Conservation (phyloP, 2,888 invertebrate genomes). For the Ypsolopha sequella region DNA sequence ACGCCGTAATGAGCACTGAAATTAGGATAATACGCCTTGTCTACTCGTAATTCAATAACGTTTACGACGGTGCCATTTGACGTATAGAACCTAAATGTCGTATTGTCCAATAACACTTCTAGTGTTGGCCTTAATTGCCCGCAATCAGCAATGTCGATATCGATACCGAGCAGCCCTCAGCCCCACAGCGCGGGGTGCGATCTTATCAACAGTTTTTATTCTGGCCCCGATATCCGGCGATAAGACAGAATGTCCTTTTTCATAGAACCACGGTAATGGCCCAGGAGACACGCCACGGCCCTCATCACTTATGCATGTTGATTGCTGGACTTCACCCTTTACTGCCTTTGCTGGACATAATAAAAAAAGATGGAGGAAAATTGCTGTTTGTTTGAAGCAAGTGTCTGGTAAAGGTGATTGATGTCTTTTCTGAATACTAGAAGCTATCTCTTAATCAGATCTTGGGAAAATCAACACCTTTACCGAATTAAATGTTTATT, state of each 20-base stretch:
- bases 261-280: slow-evolving; percentile 66
- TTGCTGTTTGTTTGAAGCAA: not conserved
- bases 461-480: too few species aligned
- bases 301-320: slow-evolving; percentile 66
- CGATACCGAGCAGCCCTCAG: slow-evolving; percentile 13
- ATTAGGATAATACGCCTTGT: too few species aligned
- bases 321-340: slow-evolving; percentile 61
- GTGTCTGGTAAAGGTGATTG: too few species aligned
- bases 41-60: too few species aligned
- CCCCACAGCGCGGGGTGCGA: slow-evolving; percentile 27
- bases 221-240: slow-evolving; percentile 61
- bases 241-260: slow-evolving; percentile 68
- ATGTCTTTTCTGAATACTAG: too few species aligned
- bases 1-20: too few species aligned
- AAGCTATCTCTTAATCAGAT: too few species aligned
- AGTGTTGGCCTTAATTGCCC: not conserved
- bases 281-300: slow-evolving; percentile 52
- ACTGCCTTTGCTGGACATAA: slow-evolving; percentile 25
- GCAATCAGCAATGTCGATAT: slow-evolving; percentile 16
- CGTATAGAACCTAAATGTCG: not conserved
- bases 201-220: slow-evolving; percentile 66
- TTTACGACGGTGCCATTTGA: too few species aligned
- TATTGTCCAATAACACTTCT: not conserved
- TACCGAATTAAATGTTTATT: too few species aligned
- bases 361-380: not conserved